Base-by-base conservation (phyloP, 2,888 invertebrate species). In the Andrena chrysosceles region DNA sequence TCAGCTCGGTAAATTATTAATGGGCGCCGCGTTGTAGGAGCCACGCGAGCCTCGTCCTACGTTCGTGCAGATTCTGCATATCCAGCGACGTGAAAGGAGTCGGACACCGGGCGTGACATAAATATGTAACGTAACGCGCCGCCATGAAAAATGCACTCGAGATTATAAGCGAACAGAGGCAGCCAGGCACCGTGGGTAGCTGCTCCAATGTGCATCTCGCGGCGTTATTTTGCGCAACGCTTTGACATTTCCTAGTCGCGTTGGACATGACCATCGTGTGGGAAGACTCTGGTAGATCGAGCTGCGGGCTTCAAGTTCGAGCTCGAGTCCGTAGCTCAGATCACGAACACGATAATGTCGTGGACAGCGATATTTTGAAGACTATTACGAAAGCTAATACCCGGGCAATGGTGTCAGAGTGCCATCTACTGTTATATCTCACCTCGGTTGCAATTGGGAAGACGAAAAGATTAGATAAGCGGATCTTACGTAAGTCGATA, bases 121-220 rank as follows among this genome's bases (percentile, higher is more conserved):
- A 91, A 91, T 91, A 91, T 87, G 89, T 91, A 90, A 91, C 85
- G 85, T 86, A 88, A 90, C 87, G 87, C 84, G 87, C 76, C 81
- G 64, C 78, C 72, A 83, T 88, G 87, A 88, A 88, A 88, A 89
- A 88, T 88, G 85, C 75, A 88, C 86, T 83, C 77, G 68, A 80
- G 85, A 81, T 80, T 81, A 82, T 80, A 85, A 84, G 80, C 71
- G 68, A 82, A 75, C 56, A 66, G 81, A 71, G 49, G 63, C 66
- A 71, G 66, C 56, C 26, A 62, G 23, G 42, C 26, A 42, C 63
- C 69, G 54, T 56, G 68, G 68, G 77, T 77, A 71, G 54, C 78
- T 60, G 48, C 70, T 71, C 67, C 70, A 56, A 69, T 69, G 73
- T 35, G 16, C 26, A 20, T 82, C 64, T 42, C 42, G 26, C 56